Conservation (phyloP, 30 jellyfish, hydroid and myxozoan species). For the Pelagia noctiluca region DNA sequence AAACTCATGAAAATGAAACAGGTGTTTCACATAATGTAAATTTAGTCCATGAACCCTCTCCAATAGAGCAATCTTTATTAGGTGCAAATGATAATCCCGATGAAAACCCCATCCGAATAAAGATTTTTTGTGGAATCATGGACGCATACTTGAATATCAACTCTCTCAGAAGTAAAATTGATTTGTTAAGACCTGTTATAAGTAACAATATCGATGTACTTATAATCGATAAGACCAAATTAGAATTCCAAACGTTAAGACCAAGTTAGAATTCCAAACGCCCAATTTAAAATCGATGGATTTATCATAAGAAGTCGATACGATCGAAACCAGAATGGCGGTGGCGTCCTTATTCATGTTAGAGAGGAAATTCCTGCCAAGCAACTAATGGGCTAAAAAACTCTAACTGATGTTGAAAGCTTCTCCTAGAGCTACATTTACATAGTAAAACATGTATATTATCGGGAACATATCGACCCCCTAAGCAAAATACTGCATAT, state of each 20-base stretch:
- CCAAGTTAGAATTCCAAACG: too few relatives aligned
- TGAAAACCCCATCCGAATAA: slow-evolving; percentile 22
- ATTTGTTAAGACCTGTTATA: slow-evolving; percentile 39
- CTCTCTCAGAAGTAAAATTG: slow-evolving; percentile 46
- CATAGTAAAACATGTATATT: too few relatives aligned
- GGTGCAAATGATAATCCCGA: slow-evolving; percentile 31
- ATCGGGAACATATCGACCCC: too few relatives aligned
- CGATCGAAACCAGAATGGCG: too few relatives aligned
- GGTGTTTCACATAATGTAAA: too few relatives aligned
- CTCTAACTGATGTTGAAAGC: slow-evolving; percentile 24
- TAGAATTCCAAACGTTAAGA: too few relatives aligned
- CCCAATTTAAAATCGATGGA: slow-evolving; percentile 33
- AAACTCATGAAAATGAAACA: too few relatives aligned
- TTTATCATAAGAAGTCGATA: slow-evolving; percentile 27
- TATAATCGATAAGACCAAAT: too few relatives aligned
- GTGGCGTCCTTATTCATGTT: slow-evolving; percentile 30
- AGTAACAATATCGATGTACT: slow-evolving; percentile 20
- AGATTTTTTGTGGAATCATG: slow-evolving; percentile 18
- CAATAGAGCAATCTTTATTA: slow-evolving; percentile 19
- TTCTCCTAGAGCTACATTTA: slow-evolving; percentile 7
- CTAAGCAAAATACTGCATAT: too few relatives aligned
- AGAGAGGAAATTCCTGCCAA: slow-evolving; percentile 41
- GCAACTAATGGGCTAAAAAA: background rate
- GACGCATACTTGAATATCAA: slow-evolving; percentile 52
- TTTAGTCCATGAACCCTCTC: slow-evolving; percentile 3